Percentiles rank a stretch among this genome's conserved stretches.
Conservation (phyloP, 2,797 vertebrate species). For the Gymnopithys bicolor region DNA sequence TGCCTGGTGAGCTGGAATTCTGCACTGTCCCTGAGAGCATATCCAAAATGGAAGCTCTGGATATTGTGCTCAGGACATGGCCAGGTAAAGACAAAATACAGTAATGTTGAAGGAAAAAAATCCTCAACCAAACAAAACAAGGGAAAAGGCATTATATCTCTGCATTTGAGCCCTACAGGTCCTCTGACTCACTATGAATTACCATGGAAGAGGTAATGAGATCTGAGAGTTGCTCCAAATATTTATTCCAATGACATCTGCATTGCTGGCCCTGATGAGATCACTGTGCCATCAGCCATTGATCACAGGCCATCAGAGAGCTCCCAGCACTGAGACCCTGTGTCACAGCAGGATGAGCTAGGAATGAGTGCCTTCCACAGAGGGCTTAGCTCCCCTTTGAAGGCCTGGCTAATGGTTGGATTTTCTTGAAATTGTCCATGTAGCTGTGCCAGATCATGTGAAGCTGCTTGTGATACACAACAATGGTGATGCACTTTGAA, state of each 20-base stretch:
- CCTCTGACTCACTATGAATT: not conserved
- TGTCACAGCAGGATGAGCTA: not conserved
- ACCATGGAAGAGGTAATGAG: not conserved
- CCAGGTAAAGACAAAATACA: not conserved
- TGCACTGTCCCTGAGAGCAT: not conserved
- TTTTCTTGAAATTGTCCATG: not conserved
- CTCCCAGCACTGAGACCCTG: not conserved
- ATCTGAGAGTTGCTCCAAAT: not conserved
- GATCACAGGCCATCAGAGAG: not conserved
- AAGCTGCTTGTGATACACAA: not conserved
- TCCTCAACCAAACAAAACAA: not conserved
- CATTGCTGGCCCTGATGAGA: not conserved
- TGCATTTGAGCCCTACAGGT: not conserved
- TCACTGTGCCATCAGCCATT: slow-evolving; percentile 4
- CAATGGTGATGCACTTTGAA: not conserved
- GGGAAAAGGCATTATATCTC: not conserved
- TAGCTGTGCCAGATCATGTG: not conserved
- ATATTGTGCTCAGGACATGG: not conserved
- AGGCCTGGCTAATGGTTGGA: not conserved
- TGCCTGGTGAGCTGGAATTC: not conserved
- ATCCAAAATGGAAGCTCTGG: not conserved
- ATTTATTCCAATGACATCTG: slow-evolving; percentile 15
- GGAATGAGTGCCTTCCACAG: not conserved
- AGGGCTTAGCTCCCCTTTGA: not conserved
- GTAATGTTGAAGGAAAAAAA: not conserved